phyloP scores from a whole-genome alignment of 53 echinoderm and acorn worm species.

The Stichopus horrens region DNA sequence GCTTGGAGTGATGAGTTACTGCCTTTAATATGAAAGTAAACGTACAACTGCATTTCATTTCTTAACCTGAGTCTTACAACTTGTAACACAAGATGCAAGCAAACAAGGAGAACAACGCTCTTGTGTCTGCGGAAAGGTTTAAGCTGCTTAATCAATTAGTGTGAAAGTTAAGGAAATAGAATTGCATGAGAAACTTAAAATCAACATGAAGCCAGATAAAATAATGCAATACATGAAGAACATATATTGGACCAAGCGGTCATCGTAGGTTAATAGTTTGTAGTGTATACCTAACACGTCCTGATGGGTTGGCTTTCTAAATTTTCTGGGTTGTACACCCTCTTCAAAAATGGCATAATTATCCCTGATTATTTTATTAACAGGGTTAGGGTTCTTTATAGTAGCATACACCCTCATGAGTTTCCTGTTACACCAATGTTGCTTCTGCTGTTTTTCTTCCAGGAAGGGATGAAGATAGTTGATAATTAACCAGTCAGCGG shows the following conservation, averaged over 20 bases:
- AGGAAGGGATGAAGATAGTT: constrained; percentile 74
- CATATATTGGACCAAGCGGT: too few relatives aligned
- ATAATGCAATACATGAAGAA: too few relatives aligned
- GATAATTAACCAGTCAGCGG: constrained; percentile 86
- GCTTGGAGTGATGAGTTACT: too few relatives aligned
- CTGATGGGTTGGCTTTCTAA: constrained; percentile 27
- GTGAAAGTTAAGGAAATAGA: too few relatives aligned
- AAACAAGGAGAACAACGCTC: too few relatives aligned
- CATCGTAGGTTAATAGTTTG: background rate
- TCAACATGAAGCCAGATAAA: too few relatives aligned
- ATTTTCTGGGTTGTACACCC: background rate
- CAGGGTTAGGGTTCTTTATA: background rate
- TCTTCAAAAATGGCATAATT: constrained; percentile 38
- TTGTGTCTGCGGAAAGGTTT: too few relatives aligned
- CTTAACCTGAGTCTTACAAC: too few relatives aligned
- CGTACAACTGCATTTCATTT: too few relatives aligned
- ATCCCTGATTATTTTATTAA: background rate
- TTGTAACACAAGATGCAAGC: too few relatives aligned
- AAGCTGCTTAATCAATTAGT: too few relatives aligned
- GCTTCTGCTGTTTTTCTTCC: constrained; percentile 16
- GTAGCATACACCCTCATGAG: constrained; percentile 27
- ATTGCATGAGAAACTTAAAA: background rate
- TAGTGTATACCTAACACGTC: constrained; percentile 20
- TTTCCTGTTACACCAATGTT: constrained; percentile 6
- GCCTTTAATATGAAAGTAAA: too few relatives aligned